Evolutionary conservation across 1,140 invertebrate genomes (phyloP).

Genomic region (Mizuhopecten yessoensis): DNA sequence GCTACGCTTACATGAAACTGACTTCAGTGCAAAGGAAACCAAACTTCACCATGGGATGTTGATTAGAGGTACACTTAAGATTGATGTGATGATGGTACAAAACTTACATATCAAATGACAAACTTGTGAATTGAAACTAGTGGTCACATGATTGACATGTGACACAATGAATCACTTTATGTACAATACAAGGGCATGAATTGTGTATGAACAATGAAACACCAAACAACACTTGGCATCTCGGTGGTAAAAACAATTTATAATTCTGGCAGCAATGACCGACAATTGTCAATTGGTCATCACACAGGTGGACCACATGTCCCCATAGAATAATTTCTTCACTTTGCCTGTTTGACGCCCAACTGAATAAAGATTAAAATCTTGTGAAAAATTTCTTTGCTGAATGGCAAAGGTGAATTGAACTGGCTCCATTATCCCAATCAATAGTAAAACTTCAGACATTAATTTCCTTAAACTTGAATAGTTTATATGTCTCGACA

Average conservation of each 20-base stretch:
- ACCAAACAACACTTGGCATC: too few relatives aligned
- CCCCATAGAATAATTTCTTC: background rate
- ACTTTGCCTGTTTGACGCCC: too few relatives aligned
- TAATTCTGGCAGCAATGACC: too few relatives aligned
- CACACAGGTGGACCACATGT: background rate
- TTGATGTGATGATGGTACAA: background rate
- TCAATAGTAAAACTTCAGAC: too few relatives aligned
- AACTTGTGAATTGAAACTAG: background rate
- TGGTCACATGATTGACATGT: slow-evolving; percentile 12
- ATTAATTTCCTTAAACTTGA: too few relatives aligned
- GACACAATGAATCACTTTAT: background rate
- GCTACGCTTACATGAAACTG: too few relatives aligned
- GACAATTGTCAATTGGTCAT: background rate
- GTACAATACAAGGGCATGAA: too few relatives aligned
- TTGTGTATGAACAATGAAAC: too few relatives aligned
- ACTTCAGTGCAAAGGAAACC: background rate
- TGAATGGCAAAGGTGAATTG: background rate
- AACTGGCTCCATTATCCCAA: too few relatives aligned
- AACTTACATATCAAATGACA: background rate
- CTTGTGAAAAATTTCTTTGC: background rate
- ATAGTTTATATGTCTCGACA: too few relatives aligned
- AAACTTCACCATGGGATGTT: background rate
- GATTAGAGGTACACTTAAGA: too few relatives aligned
- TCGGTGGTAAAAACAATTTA: too few relatives aligned
- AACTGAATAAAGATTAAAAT: background rate